phyloP scores from a whole-genome alignment of 2,113 vertebrate species.

The Diphyllodes magnificus region DNA sequence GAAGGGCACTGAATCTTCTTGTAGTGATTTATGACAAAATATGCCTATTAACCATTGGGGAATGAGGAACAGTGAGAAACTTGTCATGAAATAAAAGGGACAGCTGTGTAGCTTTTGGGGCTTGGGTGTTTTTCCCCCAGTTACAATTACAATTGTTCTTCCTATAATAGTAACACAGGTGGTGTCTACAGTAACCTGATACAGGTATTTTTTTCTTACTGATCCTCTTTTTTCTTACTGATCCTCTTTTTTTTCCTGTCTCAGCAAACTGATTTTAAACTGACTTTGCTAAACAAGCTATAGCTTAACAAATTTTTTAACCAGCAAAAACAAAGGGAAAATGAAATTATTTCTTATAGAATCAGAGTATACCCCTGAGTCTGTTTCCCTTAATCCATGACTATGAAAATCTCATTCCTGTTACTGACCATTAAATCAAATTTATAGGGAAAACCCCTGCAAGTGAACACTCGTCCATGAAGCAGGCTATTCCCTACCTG shows the following conservation, averaged over 20 bases:
- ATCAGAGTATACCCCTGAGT: not conserved
- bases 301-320: not conserved
- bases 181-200: not conserved
- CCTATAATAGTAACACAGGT: not conserved
- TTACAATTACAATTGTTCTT: not conserved
- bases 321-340: not conserved
- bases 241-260: not conserved
- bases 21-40: not conserved
- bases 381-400: not conserved
- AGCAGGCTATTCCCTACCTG: not conserved
- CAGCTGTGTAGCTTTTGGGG: not conserved
- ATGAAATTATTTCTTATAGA: not conserved
- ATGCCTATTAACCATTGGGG: not conserved
- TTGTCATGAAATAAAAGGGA: not conserved
- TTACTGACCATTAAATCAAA: not conserved
- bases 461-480: fast-evolving
- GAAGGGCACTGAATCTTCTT: not conserved
- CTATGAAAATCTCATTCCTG: not conserved
- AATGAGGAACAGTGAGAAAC: not conserved
- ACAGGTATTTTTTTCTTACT: not conserved
- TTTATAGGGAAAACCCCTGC: not conserved
- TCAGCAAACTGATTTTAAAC: not conserved
- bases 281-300: not conserved
- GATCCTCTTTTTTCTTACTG: not conserved
- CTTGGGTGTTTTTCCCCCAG: not conserved